Evolutionary conservation across 2,888 invertebrate species (phyloP).

Genomic region (Rotaria sp.): DNA sequence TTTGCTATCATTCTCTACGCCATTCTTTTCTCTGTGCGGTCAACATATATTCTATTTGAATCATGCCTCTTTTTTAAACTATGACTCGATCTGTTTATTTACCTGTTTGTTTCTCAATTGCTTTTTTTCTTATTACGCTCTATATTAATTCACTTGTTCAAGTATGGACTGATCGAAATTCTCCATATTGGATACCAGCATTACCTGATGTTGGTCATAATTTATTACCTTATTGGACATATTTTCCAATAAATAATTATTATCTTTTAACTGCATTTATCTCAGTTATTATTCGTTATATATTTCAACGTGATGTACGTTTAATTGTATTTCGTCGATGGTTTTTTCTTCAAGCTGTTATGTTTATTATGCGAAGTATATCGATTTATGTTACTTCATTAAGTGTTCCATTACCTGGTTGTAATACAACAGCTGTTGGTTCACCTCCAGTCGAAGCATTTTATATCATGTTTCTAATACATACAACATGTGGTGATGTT

Average conservation of each 20-base stretch:
- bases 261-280: neutral
- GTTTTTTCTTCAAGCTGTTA: conserved; percentile 1
- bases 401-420: conserved; percentile 4
- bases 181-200: neutral
- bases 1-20: no score
- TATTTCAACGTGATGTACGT: neutral
- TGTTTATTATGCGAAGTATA: neutral
- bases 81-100: neutral
- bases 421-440: neutral
- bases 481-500: conserved; percentile 19
- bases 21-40: neutral
- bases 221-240: neutral
- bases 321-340: conserved; percentile 27
- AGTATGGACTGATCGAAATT: neutral
- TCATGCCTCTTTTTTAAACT: neutral
- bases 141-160: conserved; percentile 1
- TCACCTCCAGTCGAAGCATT: neutral
- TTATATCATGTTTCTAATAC: neutral
- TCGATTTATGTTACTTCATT: neutral
- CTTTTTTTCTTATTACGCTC: neutral
- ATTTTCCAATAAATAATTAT: neutral
- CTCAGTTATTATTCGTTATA: conserved; percentile 9
- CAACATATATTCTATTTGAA: neutral
- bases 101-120: neutral
- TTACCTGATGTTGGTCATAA: neutral